Base-by-base conservation (phyloP, 2,113 vertebrate species). In the Microcebus tavaratra region DNA sequence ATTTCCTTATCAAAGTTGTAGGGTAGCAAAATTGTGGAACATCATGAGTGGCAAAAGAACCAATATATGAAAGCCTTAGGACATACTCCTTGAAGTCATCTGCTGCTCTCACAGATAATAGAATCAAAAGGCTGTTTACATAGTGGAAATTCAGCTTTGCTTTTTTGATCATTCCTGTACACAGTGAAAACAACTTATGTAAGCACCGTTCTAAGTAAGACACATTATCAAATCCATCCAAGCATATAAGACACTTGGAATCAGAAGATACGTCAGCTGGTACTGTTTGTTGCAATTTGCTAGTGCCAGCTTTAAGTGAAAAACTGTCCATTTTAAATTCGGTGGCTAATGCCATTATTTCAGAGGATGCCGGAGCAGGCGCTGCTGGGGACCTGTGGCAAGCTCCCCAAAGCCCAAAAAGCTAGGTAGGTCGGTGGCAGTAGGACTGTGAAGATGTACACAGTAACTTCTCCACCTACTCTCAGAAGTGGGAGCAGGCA, bases 141-240 rank as follows among this genome's bases (percentile, higher is more conserved):
- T 1, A 99, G 98, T 0, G 99, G 99, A 80, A 99, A 99, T 92
- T 99, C 99, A 1, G 99, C 99, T 98, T 99, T 99, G 99, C 99
- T 99, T 99, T 97, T 99, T 99, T 55, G 99, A 99, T 99, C 99
- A 99, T 91, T 99, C 99, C 1, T 99, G 99, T 88, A 99, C 99
- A 97, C 99, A 99, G 29, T 99, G 98, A 97, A 99, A 99, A 96
- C 99, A 99, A 99, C 88, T 99, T 99, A 80, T 99, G 99, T 73
- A 99, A 98, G 97, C 99, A 99, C 61, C 98, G 97, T 96, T 99
- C 99, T 25, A 99, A 98, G 85, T 99, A 99, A 0, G 99, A 99
- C 76, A 99, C 98, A 27, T 99, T 99, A 98, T 99, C 99, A 97
- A 99, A 99, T 36, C 95, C 97, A n/a, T 99, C 99, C 98, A 99